phyloP scores from a whole-genome alignment of 2,888 invertebrate species.

The Andrena bucephala region DNA sequence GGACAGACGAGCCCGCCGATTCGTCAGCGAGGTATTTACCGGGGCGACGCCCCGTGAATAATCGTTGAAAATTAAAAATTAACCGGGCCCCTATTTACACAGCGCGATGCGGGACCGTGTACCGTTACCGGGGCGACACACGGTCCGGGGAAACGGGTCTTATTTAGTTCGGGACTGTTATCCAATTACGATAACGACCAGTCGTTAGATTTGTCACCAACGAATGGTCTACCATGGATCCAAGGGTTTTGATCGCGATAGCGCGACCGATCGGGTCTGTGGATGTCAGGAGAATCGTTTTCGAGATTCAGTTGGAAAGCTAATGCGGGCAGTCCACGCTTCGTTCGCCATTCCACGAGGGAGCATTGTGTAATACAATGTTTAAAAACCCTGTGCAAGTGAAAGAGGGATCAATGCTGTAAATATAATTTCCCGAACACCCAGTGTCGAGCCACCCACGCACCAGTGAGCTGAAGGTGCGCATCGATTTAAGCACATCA shows the following conservation, averaged over 20 bases:
- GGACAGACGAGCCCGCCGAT: conserved; percentile 46
- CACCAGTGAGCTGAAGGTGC: not conserved
- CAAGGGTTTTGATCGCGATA: conserved; percentile 44
- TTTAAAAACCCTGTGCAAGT: no score
- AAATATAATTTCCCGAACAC: no score
- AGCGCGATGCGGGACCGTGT: conserved; percentile 40
- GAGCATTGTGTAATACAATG: no score
- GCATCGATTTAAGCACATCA: not conserved
- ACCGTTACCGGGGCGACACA: conserved; percentile 46
- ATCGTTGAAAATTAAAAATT: conserved; percentile 77
- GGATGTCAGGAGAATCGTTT: conserved; percentile 20
- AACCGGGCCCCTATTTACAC: conserved; percentile 53
- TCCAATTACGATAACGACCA: conserved; percentile 65
- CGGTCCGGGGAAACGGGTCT: conserved; percentile 29
- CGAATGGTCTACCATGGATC: conserved; percentile 9
- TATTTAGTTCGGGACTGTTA: conserved; percentile 33
- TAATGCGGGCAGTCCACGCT: no score
- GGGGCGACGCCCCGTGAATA: conserved; percentile 72
- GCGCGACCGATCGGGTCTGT: conserved; percentile 28
- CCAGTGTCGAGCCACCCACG: no score
- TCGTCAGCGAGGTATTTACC: conserved; percentile 67
- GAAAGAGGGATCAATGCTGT: not conserved
- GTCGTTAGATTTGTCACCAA: conserved; percentile 55
- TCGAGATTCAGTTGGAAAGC: not conserved
- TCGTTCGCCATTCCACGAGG: no score